Evolutionary conservation across 2,797 vertebrate genomes (phyloP), one percentile per base, ranked within the genome.

Genomic region (Rhincodon typus): DNA sequence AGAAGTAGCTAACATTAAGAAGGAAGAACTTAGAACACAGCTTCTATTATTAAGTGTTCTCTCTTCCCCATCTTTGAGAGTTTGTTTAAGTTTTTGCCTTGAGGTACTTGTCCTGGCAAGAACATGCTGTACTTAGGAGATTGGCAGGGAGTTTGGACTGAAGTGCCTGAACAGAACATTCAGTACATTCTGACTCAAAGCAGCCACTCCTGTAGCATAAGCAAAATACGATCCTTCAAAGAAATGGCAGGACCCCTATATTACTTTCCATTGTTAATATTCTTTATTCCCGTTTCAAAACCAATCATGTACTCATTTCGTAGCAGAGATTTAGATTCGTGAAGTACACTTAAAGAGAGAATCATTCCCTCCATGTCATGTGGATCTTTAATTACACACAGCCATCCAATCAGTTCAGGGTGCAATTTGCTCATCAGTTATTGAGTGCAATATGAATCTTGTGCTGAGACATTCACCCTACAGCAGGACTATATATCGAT

Each of bases 101-200:
- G 94, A 95, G 94, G 94, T 57, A 95, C 46, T 74, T 95, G 46
- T 77, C 30, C 70, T 95, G 70, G 70, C 94, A 30, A 57, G 94
- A 77, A 95, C 94, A 95, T 77, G 30, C 27, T 77, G 94, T 95
- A 77, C 94, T 74, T 30, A 10, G 94, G 46, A 95, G 70, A 77
- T 95, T 95, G 94, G 94, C 94, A 95, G 46, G 42, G 72, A 95
- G 94, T 34, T 34, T 95, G 50, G 17, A 57, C 34, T 77, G 25
- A 95, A 95, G 94, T 19, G 70, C 70, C 46, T 10, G 70, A 57
- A 53, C 72, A 95, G 94, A 95, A 95, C 94, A 95, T 95, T 74
- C 94, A 77, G 94, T 95, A 95, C 94, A 95, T 95, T 95, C 94
- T 53, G 94, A 74, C 70, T 95, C 30, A 77, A 77, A 77, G n/a